Evolutionary conservation across 2,113 vertebrate species (phyloP).

Genomic region (Alces alces): DNA sequence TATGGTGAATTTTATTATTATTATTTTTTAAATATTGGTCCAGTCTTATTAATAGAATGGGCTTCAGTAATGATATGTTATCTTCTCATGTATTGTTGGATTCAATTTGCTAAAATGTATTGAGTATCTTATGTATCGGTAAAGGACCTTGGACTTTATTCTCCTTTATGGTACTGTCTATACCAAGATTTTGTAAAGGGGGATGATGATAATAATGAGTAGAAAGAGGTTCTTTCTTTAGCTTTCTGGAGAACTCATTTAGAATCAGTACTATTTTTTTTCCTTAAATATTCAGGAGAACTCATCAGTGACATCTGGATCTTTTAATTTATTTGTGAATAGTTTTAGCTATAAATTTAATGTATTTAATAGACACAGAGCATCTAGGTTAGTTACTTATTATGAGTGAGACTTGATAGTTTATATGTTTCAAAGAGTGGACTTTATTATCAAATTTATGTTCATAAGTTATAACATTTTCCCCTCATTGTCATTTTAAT

Average conservation of each 20-base stretch:
- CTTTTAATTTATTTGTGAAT: background rate
- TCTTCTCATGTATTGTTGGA: background rate
- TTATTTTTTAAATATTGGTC: background rate
- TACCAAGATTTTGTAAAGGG: background rate
- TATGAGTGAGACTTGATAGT: background rate
- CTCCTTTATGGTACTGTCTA: background rate
- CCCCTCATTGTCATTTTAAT: background rate
- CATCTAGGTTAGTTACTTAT: background rate
- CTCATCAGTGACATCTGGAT: background rate
- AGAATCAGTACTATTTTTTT: background rate
- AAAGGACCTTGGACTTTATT: background rate
- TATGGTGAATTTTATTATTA: background rate
- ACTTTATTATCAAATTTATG: background rate
- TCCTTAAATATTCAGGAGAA: background rate
- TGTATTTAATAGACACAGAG: background rate
- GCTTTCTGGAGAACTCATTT: background rate
- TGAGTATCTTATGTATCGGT: background rate
- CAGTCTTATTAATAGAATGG: background rate
- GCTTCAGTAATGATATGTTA: background rate
- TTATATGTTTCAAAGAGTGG: background rate
- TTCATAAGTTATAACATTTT: background rate
- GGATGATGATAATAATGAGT: background rate
- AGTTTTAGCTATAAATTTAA: background rate
- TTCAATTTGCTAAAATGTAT: background rate
- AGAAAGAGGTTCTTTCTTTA: background rate